These are phyloP conservation scores for Archips xylosteana DNA, from an alignment of 2,888 invertebrate genomes.

Conservation along the genomic window DNA sequence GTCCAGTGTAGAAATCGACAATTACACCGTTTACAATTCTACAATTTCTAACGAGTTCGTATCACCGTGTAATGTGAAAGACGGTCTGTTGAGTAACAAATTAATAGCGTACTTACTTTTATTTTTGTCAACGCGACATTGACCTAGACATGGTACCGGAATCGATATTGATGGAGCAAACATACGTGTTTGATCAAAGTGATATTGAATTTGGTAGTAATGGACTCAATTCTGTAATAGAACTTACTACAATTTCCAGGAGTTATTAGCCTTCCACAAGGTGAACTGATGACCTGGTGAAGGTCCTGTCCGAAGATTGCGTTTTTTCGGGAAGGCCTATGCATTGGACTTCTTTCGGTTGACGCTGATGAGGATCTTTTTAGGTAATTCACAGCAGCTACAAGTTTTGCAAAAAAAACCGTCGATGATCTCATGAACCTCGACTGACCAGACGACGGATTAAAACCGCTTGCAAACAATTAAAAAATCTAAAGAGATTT, in stretches of 20 bases:
- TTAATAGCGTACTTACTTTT: background rate
- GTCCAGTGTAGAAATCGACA: constrained; percentile 38
- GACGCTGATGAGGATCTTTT: too few relatives aligned
- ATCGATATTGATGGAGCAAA: constrained; percentile 6
- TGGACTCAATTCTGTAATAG: background rate
- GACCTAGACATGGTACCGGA: constrained; percentile 17
- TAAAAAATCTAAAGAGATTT: too few relatives aligned
- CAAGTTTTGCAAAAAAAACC: too few relatives aligned
- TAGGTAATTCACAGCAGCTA: too few relatives aligned
- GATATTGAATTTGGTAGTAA: background rate
- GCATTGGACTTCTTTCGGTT: too few relatives aligned
- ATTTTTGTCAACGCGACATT: constrained; percentile 26
- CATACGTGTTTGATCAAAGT: background rate
- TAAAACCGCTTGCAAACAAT: too few relatives aligned
- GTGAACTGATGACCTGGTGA: too few relatives aligned
- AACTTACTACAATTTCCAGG: background rate
- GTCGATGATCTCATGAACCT: too few relatives aligned
- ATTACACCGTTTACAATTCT: constrained; percentile 36
- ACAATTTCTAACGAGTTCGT: constrained; percentile 27
- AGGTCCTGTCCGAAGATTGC: too few relatives aligned
- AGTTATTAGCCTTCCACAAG: too few relatives aligned
- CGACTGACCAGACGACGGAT: too few relatives aligned
- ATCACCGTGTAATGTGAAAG: constrained; percentile 7
- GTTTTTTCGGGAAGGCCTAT: too few relatives aligned
- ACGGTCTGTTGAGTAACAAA: background rate